phyloP scores from a whole-genome alignment of 2,797 vertebrate genomes.

The Amblyraja radiata region DNA sequence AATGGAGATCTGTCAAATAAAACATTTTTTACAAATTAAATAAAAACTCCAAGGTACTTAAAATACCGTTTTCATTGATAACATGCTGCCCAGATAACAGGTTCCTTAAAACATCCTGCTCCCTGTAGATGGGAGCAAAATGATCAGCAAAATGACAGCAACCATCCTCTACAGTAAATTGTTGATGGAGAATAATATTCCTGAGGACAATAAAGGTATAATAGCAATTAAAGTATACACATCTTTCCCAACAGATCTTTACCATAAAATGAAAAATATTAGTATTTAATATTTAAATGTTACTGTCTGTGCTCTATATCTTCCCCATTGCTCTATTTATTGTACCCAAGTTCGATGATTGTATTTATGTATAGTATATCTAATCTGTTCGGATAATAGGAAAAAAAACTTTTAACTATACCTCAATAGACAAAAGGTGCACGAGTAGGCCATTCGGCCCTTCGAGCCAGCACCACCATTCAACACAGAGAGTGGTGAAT shows the following conservation, averaged over 20 bases:
- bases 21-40: constrained; percentile 12
- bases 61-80: neutral
- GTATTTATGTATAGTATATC: no score
- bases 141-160: no score
- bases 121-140: neutral
- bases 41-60: neutral
- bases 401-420: no score
- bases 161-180: neutral
- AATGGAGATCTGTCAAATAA: constrained; percentile 73
- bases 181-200: neutral
- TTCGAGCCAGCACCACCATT: no score
- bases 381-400: no score
- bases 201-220: neutral
- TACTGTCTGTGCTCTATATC: no score
- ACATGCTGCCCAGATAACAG: neutral
- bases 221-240: neutral
- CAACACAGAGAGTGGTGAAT: no score
- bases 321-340: no score
- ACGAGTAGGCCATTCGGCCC: no score
- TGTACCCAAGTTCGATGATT: no score
- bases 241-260: constrained; percentile 40
- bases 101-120: neutral
- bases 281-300: neutral
- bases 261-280: neutral
- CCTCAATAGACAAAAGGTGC: no score